Base-by-base conservation (phyloP, 2,888 invertebrate genomes). In the Drosophila kuntzei region DNA sequence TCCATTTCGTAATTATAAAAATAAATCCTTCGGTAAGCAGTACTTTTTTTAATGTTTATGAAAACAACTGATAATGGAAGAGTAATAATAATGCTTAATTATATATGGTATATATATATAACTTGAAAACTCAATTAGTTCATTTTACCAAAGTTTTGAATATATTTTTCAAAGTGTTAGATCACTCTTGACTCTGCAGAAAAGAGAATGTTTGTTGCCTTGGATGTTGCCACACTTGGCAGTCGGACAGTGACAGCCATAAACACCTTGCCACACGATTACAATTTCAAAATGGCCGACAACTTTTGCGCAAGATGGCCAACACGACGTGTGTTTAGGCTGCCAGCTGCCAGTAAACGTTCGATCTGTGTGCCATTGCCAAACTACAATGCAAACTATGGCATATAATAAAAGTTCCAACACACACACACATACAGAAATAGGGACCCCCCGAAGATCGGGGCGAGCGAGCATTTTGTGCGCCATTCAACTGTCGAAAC, bases 401-500 rank as follows among this genome's bases (percentile, higher is more conserved):
- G 68, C 72, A 69, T 66, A 78, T 61, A 66, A 70, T 76, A 75
- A 78, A 78, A 70, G 59, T 58, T 34, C 16, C 36, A 18, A 34
- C 55, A 43, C 59, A 57, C 61, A 61, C 60, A 59, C 16, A 47
- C 25, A 49, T 41, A 32, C 20, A 47, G 0, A 32, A 0, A 29
- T 18, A 14, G 43, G 65, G 59, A 58, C 64, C 61, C 53, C 53
- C 63, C 59, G 32, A 46, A 8, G 54, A 14, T 32, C 22, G 22
- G 39, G 9, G 3, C 12, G 14, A 41, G 14, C 49, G 22, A 59
- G 39, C 68, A 53, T 55, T 71, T 20, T 37, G 51, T 68, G 75
- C 81, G 84, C 90, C 87, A 89, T 90, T 89, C 87, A 89, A 84
- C 89, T 89, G 89, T 89, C 90, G 90, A 86, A 79, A 89, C 89